Conservation (phyloP, 2,888 invertebrate species). For the Acheta domesticus region DNA sequence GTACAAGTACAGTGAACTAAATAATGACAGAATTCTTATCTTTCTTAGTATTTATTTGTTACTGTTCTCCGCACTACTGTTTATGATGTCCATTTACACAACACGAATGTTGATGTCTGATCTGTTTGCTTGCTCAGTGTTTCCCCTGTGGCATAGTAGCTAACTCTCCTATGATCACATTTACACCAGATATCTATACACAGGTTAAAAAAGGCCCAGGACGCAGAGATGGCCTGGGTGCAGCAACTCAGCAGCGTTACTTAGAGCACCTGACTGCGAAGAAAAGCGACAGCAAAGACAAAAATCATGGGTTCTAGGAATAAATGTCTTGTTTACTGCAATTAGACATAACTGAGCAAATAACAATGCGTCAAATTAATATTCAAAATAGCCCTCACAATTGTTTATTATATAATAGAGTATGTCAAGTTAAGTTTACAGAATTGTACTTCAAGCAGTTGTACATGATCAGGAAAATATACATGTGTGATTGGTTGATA, state of each 20-base stretch:
- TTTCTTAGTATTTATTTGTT: not conserved
- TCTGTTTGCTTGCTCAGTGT: not conserved
- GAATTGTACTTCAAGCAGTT: too few species aligned
- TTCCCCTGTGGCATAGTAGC: not conserved
- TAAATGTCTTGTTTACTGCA: not conserved
- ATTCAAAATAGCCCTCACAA: too few species aligned
- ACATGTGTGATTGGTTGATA: too few species aligned
- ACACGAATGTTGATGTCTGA: constrained; percentile 1
- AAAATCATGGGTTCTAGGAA: not conserved
- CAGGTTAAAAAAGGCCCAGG: constrained; percentile 4
- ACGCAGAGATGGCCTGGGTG: not conserved
- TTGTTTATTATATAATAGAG: too few species aligned
- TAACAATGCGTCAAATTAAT: too few species aligned
- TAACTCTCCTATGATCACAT: not conserved
- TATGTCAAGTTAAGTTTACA: too few species aligned
- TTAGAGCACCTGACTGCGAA: not conserved
- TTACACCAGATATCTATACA: constrained; percentile 1
- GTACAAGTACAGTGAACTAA: not conserved
- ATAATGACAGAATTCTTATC: constrained; percentile 2
- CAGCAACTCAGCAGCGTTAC: not conserved
- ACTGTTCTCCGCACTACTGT: not conserved
- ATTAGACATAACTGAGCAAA: too few species aligned
- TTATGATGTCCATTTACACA: not conserved
- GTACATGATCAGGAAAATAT: too few species aligned
- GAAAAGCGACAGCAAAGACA: not conserved